Percentiles rank a stretch among this genome's conserved stretches.
Evolutionary conservation across 2,113 vertebrate genomes (phyloP).

Genomic region (Scolopax mira): DNA sequence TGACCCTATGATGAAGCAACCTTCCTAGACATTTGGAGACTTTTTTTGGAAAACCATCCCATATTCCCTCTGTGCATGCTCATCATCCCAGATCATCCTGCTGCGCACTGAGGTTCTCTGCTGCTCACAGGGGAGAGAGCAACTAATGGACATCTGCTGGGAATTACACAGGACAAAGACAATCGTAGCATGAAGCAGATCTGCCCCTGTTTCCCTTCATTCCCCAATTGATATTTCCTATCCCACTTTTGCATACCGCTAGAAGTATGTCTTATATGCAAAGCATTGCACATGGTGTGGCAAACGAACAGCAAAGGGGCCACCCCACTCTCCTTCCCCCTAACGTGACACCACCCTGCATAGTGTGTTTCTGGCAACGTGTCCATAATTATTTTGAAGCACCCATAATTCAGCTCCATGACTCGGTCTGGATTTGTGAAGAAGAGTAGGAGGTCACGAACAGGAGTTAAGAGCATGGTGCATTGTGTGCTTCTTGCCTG

Average conservation of each 20-base stretch:
- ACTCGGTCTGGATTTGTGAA: not conserved
- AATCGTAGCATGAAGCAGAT: not conserved
- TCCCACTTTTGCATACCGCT: not conserved
- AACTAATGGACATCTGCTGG: not conserved
- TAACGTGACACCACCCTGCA: not conserved
- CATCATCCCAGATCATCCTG: rapidly evolving
- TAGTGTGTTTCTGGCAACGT: not conserved
- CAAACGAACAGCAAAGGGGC: not conserved
- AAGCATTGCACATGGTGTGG: not conserved
- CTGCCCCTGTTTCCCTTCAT: not conserved
- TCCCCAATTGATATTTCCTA: not conserved
- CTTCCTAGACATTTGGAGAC: not conserved
- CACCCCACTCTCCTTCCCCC: not conserved
- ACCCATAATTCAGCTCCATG: not conserved
- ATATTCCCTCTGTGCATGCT: not conserved
- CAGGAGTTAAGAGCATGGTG: not conserved
- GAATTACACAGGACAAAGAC: not conserved
- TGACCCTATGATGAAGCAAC: no score
- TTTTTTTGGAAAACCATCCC: not conserved
- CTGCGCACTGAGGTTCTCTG: not conserved
- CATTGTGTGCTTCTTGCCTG: not conserved
- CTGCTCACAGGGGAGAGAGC: not conserved
- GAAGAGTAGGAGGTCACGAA: not conserved
- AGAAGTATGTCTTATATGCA: not conserved
- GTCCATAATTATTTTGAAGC: not conserved